Base-by-base conservation (phyloP, 2,113 vertebrate genomes). In the Coptodon bakossiorum region DNA sequence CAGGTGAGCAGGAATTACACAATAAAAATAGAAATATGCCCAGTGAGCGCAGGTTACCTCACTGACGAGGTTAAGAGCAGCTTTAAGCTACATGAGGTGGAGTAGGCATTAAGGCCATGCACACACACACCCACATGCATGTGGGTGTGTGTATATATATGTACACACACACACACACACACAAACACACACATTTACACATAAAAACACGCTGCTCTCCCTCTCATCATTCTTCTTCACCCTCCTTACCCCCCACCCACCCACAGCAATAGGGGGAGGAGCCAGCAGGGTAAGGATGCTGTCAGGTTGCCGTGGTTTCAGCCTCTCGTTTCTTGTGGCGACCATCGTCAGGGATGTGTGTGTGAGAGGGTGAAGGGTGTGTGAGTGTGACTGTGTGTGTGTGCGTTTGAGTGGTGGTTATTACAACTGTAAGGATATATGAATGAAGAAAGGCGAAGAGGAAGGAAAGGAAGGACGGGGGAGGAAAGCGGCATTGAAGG, bases 281-380 rank as follows among this genome's bases (percentile, higher is more conserved):
- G 93, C 90, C 80, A 81, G 59, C 29, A 52, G 86, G n/a, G 19
- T 80, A 43, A 88, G 88, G 90, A 93, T 91, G 93, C 91, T 91
- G 94, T 93, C 91, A 91, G 92, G 94, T 95, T 94, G 92, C 93
- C 85, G 91, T 95, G 93, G 93, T 95, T 94, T 90, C 91, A 94
- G 89, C 89, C 89, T 93, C 68, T 71, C 4, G 54, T 71, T 87
- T 88, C 87, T 85, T 79, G 71, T 88, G 83, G 80, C 22, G 53
- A 88, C 79, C 17, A 36, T 94, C 38, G 19, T 43, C 9, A 9
- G 86, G 71, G 68, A 88, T 80, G 83, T 53, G 86, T 78, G 80
- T 82, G 36, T 68, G 78, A 68, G 48, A 31, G 68, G 27, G 29
- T 76, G 38, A 59, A 50, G 83, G 36, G 50, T 63, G 76, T 80